Evolutionary conservation across 2,888 invertebrate genomes (phyloP), one percentile per base, ranked within the genome.

Genomic region (Chydorus sphaericus): DNA sequence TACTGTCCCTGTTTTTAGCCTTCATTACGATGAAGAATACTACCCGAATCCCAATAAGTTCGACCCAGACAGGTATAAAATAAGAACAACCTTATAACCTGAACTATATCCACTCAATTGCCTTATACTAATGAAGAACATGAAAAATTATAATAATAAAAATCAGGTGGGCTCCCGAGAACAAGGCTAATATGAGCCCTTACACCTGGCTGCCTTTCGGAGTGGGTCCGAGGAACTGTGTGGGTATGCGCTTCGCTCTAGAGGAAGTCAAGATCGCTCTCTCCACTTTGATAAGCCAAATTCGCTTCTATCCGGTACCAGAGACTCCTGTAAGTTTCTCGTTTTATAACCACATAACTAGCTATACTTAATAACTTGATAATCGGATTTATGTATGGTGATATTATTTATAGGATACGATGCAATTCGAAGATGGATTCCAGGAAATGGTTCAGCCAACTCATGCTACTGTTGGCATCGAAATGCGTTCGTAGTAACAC

Each of bases 21-120:
- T 80, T 48, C 80, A 80, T 59, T 72, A 74, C 60, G 78, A 79
- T 65, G 73, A 75, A 1, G 69, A 75, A 57, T 73, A 74, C 65
- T 79, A 73, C 62, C 74, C 77, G 1, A 67, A 77, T 36, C 79
- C 79, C 0, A 61, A 66, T 0, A 75, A 73, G 62, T 80, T 79
- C 54, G 73, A 79, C 63, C 79, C 79, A 0, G 75, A 78, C 57
- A 68, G 55, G 44, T 44, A 16, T 16, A 16, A 3, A n/a, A 16
- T 18, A 11, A 18, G n/a, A n/a, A n/a, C n/a, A n/a, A n/a, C n/a
- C n/a, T n/a, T n/a, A n/a, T n/a, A n/a, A n/a, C n/a, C n/a, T n/a
- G n/a, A n/a, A n/a, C n/a, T n/a, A n/a, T n/a, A n/a, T n/a, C n/a
- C n/a, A n/a, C n/a, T n/a, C n/a, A n/a, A n/a, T n/a, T n/a, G n/a